phyloP scores from a whole-genome alignment of 2,797 vertebrate genomes.

The Nothura maculosa region DNA sequence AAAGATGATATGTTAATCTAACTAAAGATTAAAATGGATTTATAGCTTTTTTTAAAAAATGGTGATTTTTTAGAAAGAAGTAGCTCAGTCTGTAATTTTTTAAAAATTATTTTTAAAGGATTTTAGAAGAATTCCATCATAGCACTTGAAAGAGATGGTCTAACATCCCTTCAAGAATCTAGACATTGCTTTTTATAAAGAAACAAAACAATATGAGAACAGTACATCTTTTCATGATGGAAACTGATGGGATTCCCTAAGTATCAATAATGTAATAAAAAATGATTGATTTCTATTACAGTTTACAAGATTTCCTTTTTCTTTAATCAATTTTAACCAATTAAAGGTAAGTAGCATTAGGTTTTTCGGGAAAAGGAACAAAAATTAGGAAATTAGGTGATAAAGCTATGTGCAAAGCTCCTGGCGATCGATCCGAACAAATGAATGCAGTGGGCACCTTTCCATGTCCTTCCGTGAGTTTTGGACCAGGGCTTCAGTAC shows the following conservation, averaged over 20 bases:
- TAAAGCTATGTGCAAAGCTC: background rate
- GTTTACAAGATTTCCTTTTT: background rate
- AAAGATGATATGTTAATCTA: slow-evolving; percentile 25
- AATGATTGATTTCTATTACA: background rate
- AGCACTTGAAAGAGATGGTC: background rate
- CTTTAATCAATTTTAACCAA: slow-evolving; percentile 7
- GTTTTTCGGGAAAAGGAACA: background rate
- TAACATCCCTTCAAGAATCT: background rate
- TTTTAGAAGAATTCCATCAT: background rate
- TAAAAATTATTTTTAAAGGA: slow-evolving; percentile 6
- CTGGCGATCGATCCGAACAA: background rate
- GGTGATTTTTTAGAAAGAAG: slow-evolving; percentile 55
- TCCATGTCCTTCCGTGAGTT: background rate
- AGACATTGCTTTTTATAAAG: background rate
- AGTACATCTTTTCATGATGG: background rate
- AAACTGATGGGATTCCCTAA: background rate
- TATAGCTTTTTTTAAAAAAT: slow-evolving; percentile 33
- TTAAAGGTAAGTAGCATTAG: background rate
- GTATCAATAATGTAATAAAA: background rate
- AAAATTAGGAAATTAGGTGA: slow-evolving; percentile 13
- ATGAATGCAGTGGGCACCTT: background rate
- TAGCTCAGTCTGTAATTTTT: slow-evolving; percentile 27
- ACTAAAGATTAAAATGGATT: slow-evolving; percentile 47
- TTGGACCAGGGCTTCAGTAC: background rate
- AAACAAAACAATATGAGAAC: slow-evolving; percentile 13